Conservation (phyloP, 2,888 invertebrate genomes). For the Creontiades dilutus region DNA sequence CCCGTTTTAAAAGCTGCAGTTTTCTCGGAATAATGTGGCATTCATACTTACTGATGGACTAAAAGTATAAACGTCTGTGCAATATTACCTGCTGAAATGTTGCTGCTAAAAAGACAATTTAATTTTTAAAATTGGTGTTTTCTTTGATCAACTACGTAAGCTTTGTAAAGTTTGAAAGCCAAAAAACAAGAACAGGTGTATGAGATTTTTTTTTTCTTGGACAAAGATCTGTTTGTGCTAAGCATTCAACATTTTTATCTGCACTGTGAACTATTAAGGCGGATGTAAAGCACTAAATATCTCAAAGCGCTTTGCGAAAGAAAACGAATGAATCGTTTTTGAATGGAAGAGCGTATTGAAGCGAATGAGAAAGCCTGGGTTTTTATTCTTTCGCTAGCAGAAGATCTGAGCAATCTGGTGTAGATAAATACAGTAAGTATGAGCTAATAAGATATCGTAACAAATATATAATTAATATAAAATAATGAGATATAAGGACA, state of each 20-base stretch:
- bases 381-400: neutral
- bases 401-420: too few species aligned
- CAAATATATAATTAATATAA: too few species aligned
- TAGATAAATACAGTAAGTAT: too few species aligned
- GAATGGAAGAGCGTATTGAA: neutral
- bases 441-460: too few species aligned
- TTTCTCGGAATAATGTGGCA: slow-evolving; percentile 21
- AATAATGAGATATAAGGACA: too few species aligned
- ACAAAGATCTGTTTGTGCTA: neutral
- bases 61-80: neutral
- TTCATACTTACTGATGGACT: slow-evolving; percentile 12
- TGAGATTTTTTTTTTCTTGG: neutral
- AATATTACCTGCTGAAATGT: slow-evolving; percentile 14
- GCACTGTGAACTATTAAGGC: slow-evolving; percentile 22
- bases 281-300: slow-evolving; percentile 9
- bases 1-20: slow-evolving; percentile 17
- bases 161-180: slow-evolving; percentile 12
- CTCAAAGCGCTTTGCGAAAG: neutral
- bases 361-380: neutral
- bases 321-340: neutral
- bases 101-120: slow-evolving; percentile 32
- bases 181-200: neutral
- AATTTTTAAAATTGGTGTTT: neutral
- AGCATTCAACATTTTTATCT: neutral
- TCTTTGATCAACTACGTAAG: neutral